A percentile compares a stretch with the other conserved stretches of the same genome.
Conservation (phyloP, 2,888 invertebrate species). For the Spatulosminthurus flaviceps region DNA sequence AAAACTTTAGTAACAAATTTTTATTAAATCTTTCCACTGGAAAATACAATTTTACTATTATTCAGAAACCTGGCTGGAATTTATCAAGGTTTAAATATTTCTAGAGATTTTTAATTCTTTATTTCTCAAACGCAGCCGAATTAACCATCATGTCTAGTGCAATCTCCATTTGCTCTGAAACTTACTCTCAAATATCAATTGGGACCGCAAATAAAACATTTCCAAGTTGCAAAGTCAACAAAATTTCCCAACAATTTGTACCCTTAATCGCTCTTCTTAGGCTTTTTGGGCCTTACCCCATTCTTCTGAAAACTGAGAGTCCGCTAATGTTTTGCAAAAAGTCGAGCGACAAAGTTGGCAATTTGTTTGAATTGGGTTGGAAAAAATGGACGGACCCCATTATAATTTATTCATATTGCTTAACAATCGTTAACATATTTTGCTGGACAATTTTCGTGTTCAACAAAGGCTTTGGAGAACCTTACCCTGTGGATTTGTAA, state of each 20-base stretch:
- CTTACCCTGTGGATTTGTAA: background rate
- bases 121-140: no score
- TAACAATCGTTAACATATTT: background rate
- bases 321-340: background rate
- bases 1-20: no score
- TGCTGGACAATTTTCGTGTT: background rate
- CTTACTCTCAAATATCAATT: no score
- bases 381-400: background rate
- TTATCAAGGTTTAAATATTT: no score
- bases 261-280: background rate
- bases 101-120: no score
- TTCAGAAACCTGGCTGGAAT: no score
- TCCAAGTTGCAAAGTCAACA: background rate
- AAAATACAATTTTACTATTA: no score
- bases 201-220: no score
- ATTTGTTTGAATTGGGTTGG: background rate
- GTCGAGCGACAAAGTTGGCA: no score
- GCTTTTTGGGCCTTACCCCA: background rate
- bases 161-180: no score
- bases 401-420: background rate
- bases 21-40: no score
- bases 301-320: background rate
- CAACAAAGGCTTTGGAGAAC: background rate
- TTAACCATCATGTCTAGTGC: no score
- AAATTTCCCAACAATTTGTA: background rate